Percentiles rank a stretch among this genome's conserved stretches.
Evolutionary conservation across 92 coral and sea anemone species (phyloP).

Genomic region (Epizoanthus rinbou): DNA sequence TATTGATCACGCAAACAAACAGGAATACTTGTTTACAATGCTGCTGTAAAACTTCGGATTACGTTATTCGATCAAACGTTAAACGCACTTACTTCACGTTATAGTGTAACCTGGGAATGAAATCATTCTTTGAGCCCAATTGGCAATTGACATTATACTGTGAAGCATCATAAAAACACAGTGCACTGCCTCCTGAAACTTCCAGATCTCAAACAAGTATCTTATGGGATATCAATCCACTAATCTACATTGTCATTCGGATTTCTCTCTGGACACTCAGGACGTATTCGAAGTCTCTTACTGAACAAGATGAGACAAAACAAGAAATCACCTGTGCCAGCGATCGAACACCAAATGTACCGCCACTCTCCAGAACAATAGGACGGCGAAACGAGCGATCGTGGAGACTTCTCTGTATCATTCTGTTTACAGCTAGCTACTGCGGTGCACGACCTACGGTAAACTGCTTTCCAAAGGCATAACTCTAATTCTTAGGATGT

Average conservation of each 20-base stretch:
- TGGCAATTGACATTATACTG: too few species aligned
- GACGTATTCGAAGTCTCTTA: background rate
- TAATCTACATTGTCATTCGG: background rate
- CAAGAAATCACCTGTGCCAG: conserved; percentile 23
- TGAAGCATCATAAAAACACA: background rate
- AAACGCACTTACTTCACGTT: too few species aligned
- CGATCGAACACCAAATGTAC: background rate
- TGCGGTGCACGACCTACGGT: background rate
- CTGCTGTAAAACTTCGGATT: background rate
- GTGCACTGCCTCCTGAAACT: background rate
- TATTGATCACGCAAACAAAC: background rate
- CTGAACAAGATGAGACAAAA: background rate
- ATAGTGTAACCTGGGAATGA: too few species aligned
- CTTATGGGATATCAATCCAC: background rate
- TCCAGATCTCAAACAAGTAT: background rate
- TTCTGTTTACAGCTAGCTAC: conserved; percentile 29
- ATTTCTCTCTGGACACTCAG: background rate
- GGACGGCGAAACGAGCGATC: conserved; percentile 18
- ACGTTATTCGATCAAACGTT: too few species aligned
- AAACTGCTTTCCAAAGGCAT: conserved; percentile 9
- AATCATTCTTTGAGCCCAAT: too few species aligned
- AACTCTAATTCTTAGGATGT: conserved; percentile 25
- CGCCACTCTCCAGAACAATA: background rate
- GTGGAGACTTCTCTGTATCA: conserved; percentile 17
- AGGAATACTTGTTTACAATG: background rate